Conservation (phyloP, 1,140 invertebrate genomes). For the Temnothorax nylanderi region DNA sequence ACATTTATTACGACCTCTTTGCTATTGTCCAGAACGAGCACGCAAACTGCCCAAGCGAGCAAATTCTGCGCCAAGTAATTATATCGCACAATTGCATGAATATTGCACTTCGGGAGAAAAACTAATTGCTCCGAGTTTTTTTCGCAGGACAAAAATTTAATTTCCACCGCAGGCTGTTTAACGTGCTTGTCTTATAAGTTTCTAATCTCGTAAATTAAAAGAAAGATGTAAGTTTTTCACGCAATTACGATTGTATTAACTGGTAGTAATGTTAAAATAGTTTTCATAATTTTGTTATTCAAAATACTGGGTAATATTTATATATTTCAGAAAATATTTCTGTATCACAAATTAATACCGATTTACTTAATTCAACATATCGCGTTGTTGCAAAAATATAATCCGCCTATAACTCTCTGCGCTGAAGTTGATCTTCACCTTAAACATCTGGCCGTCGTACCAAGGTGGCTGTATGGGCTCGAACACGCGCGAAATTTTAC, state of each 20-base stretch:
- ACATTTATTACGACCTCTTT: constrained; percentile 51
- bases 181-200: not conserved
- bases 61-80: constrained; percentile 55
- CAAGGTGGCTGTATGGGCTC: constrained; percentile 3
- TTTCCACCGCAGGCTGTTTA: not conserved
- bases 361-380: not conserved
- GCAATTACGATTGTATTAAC: not conserved
- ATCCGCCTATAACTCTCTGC: not conserved
- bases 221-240: not conserved
- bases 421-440: constrained; percentile 62
- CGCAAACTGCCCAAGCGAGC: constrained; percentile 33
- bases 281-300: not conserved
- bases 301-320: not conserved
- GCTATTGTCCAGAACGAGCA: constrained; percentile 39
- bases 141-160: constrained; percentile 35
- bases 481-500: constrained; percentile 69
- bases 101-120: constrained; percentile 40
- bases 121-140: constrained; percentile 26
- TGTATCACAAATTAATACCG: not conserved
- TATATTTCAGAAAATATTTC: not conserved
- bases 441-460: constrained; percentile 59
- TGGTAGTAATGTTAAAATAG: not conserved
- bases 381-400: not conserved
- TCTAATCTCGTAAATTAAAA: not conserved
- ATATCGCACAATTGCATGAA: constrained; percentile 53